A percentile compares a stretch with the other conserved stretches of the same genome.
phyloP scores from a whole-genome alignment of 1,140 invertebrate genomes.

The Trachymyrmex septentrionalis region DNA sequence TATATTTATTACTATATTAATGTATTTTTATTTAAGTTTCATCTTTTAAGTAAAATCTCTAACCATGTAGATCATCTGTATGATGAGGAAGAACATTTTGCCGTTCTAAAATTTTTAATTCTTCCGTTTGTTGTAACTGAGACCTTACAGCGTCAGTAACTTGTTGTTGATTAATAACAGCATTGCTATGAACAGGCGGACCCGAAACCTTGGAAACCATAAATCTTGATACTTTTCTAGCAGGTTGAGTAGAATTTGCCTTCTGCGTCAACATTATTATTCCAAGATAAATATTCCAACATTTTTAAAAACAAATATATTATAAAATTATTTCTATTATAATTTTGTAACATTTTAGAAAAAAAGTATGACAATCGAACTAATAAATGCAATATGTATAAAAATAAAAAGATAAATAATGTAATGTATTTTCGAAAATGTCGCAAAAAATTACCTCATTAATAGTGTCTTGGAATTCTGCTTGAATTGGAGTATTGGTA shows the following conservation, averaged over 20 bases:
- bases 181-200: slow-evolving; percentile 75
- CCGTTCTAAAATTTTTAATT: slow-evolving; percentile 69
- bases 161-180: slow-evolving; percentile 73
- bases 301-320: neutral
- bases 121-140: slow-evolving; percentile 74
- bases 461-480: slow-evolving; percentile 79
- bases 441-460: slow-evolving; percentile 76
- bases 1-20: neutral
- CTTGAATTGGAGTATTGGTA: slow-evolving; percentile 76
- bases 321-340: neutral
- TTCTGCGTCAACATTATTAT: slow-evolving; percentile 66
- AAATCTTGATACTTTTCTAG: slow-evolving; percentile 86
- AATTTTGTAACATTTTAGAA: slow-evolving; percentile 5
- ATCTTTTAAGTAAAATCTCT: neutral
- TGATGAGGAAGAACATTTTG: slow-evolving; percentile 69
- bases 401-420: slow-evolving; percentile 21
- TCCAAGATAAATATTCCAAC: slow-evolving; percentile 37
- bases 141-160: slow-evolving; percentile 57
- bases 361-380: neutral
- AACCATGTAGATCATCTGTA: slow-evolving; percentile 79
- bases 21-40: neutral
- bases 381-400: neutral
- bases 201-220: slow-evolving; percentile 87
- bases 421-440: slow-evolving; percentile 11
- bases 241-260: slow-evolving; percentile 76